phyloP scores from a whole-genome alignment of 2,888 invertebrate species.

The Hyposoter dolosus region DNA sequence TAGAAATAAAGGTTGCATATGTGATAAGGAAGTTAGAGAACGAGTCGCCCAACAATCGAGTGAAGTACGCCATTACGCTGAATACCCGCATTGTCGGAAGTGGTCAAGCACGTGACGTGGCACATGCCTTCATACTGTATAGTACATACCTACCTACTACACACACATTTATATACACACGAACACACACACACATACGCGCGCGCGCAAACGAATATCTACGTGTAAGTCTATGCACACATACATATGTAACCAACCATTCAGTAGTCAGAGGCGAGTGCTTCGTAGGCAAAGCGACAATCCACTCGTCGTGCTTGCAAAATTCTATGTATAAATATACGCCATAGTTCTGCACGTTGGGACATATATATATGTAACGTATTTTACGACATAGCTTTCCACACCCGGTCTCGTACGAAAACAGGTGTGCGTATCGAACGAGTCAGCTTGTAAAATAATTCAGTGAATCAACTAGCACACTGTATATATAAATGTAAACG shows the following conservation, averaged over 20 bases:
- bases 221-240: not conserved
- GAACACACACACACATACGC: no score
- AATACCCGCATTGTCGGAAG: conserved; percentile 63
- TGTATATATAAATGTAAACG: not conserved
- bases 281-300: conserved; percentile 50
- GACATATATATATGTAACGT: conserved; percentile 5
- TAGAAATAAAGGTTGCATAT: conserved; percentile 50
- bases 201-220: no score
- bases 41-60: conserved; percentile 55
- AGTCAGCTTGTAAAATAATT: conserved; percentile 42
- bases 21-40: conserved; percentile 63
- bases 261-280: conserved; percentile 54
- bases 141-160: not conserved
- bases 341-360: not conserved
- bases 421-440: conserved; percentile 36
- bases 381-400: conserved; percentile 54
- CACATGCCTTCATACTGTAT: conserved; percentile 23
- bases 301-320: conserved; percentile 41
- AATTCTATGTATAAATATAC: conserved; percentile 9
- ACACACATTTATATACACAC: conserved; percentile 21
- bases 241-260: conserved; percentile 48
- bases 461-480: not conserved
- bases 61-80: conserved; percentile 63
- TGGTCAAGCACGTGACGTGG: conserved; percentile 47
- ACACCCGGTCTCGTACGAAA: conserved; percentile 25